A percentile compares a stretch with the other conserved stretches of the same genome.
These are phyloP conservation scores for Zygothrica quintamaculata DNA, from an alignment of 2,888 invertebrate genomes.

Conservation along the genomic window DNA sequence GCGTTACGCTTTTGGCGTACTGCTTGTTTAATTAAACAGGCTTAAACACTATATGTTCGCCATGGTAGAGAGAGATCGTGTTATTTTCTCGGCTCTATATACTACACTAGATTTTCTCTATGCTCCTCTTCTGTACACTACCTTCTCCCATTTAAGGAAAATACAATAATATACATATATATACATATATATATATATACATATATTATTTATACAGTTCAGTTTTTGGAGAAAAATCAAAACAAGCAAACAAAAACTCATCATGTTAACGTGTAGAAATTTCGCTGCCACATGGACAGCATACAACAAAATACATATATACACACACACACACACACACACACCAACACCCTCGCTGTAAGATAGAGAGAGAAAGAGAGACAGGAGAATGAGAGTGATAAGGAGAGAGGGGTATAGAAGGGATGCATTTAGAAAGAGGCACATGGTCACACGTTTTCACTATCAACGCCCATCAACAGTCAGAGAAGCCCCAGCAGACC, in stretches of 20 bases:
- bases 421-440: slow-evolving; percentile 16
- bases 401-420: not conserved
- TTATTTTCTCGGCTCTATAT: no score
- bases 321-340: slow-evolving; percentile 11
- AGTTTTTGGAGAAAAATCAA: slow-evolving; percentile 41
- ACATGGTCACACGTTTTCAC: slow-evolving; percentile 58
- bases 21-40: no score
- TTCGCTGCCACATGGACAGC: slow-evolving; percentile 42
- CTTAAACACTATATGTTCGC: no score
- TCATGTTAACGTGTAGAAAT: slow-evolving; percentile 63
- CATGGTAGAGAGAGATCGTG: no score
- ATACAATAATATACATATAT: no score
- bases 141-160: no score
- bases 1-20: no score
- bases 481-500: slow-evolving; percentile 14
- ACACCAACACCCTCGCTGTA: no score
- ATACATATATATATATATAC: no score
- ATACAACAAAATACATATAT: slow-evolving; percentile 23
- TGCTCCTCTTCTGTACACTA: no score
- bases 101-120: no score
- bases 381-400: not conserved
- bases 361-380: not conserved
- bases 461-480: slow-evolving; percentile 66
- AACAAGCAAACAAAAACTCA: slow-evolving; percentile 51
- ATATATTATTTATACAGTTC: slow-evolving; percentile 11